Percentiles rank a stretch among this genome's conserved stretches.
Conservation (phyloP, 2,797 vertebrate genomes). For the Urocyon cinereoargenteus region DNA sequence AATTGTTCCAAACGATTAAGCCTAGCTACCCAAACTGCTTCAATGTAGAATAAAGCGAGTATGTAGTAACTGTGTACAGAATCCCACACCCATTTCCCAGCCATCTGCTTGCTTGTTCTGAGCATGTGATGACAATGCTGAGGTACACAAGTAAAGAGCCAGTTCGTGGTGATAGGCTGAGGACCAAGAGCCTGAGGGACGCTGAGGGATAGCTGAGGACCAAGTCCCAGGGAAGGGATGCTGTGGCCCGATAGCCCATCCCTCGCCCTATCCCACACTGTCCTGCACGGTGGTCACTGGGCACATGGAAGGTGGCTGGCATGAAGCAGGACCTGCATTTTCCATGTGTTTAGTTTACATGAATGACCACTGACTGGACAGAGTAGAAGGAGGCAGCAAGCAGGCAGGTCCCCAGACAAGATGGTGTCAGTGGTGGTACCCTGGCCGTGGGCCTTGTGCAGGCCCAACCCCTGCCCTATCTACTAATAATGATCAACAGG, state of each 20-base stretch:
- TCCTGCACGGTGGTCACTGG: too few relatives aligned
- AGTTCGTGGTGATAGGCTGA: background rate
- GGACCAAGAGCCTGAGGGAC: background rate
- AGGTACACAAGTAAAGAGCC: accelerated
- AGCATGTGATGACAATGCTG: background rate
- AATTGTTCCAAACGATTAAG: background rate
- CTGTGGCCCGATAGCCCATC: background rate
- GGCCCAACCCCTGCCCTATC: too few relatives aligned
- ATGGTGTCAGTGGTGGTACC: accelerated
- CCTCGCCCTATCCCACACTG: background rate
- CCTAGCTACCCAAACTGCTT: too few relatives aligned
- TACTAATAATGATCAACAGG: background rate
- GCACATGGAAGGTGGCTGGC: accelerated
- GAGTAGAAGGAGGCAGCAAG: accelerated
- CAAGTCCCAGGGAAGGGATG: background rate
- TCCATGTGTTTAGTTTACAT: background rate
- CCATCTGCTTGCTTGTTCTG: background rate
- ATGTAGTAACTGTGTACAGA: too few relatives aligned
- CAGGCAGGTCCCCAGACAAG: accelerated
- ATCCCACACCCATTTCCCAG: background rate
- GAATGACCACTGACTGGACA: background rate
- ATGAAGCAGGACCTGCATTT: background rate
- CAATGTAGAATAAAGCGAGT: background rate
- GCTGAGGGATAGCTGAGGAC: too few relatives aligned
- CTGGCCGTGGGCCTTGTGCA: background rate